Percentiles rank a stretch among this genome's conserved stretches.
phyloP scores from a whole-genome alignment of 2,113 vertebrate genomes.

The Agelaius tricolor region DNA sequence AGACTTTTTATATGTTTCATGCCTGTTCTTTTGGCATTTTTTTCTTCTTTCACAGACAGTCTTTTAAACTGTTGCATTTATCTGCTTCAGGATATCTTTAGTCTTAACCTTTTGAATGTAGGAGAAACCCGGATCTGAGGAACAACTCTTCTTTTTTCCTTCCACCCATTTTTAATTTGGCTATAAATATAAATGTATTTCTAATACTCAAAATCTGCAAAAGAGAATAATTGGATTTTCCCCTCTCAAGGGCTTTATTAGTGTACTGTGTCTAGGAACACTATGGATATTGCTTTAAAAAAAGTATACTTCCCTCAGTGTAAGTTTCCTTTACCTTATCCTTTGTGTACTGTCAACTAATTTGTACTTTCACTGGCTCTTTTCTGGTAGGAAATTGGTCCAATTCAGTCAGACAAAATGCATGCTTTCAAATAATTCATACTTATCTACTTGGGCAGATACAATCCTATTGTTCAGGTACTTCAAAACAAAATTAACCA shows the following conservation, averaged over 20 bases:
- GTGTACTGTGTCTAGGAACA: neutral
- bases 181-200: neutral
- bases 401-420: neutral
- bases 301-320: neutral
- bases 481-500: neutral
- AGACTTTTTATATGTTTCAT: neutral
- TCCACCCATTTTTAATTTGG: neutral
- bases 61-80: neutral
- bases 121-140: neutral
- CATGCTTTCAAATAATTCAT: neutral
- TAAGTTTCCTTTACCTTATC: neutral
- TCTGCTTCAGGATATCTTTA: neutral
- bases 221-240: neutral
- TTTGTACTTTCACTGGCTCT: neutral
- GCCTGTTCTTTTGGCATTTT: neutral
- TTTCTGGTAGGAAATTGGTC: neutral
- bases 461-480: neutral
- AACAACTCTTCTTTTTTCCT: neutral
- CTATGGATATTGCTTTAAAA: neutral
- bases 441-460: neutral
- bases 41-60: neutral
- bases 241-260: neutral
- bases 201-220: neutral
- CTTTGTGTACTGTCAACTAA: neutral
- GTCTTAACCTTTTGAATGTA: neutral